Conservation (phyloP, 2,888 invertebrate species). For the Harmothoe impar region DNA sequence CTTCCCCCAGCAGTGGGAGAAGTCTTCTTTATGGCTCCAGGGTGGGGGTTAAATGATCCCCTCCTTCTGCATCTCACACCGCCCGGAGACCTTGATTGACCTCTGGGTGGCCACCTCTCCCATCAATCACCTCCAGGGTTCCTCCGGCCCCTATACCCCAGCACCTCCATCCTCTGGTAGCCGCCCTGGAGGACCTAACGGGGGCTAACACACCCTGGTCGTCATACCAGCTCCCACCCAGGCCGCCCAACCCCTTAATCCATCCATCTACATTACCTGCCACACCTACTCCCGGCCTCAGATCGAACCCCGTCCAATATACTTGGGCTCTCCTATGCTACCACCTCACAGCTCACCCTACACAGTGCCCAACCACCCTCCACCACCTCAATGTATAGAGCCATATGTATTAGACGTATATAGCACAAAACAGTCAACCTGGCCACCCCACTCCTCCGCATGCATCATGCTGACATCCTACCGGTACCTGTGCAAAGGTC, state of each 20-base stretch:
- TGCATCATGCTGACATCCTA: no score
- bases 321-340: neutral
- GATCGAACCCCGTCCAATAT: neutral
- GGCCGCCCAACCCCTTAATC: neutral
- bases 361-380: no score
- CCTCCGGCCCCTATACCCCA: neutral
- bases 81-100: conserved; percentile 30
- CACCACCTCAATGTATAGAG: no score
- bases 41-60: conserved; percentile 26
- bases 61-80: neutral
- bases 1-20: neutral
- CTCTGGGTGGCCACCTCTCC: neutral
- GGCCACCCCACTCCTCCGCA: no score
- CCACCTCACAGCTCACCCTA: neutral
- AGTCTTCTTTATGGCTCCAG: neutral
- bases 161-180: neutral
- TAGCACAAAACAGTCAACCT: no score
- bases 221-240: neutral
- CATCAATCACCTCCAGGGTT: neutral
- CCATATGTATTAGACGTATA: no score
- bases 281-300: neutral
- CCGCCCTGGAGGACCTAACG: neutral
- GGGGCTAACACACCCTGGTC: neutral
- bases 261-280: neutral
- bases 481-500: no score